Base-by-base conservation (phyloP, 2,888 invertebrate species). In the Drosophila paucipuncta region DNA sequence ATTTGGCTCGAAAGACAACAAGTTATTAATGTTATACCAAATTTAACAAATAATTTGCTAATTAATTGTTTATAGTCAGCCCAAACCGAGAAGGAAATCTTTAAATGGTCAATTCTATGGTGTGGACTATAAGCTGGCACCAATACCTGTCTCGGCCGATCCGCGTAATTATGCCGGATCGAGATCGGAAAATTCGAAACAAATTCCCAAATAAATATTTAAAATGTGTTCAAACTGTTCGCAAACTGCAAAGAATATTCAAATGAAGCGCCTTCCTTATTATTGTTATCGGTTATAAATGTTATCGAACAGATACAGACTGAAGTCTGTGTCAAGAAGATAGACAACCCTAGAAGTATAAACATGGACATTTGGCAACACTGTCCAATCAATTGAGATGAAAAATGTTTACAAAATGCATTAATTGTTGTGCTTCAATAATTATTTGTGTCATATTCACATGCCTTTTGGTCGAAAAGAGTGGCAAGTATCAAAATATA, bases 61-160 rank as follows among this genome's bases (percentile, higher is more conserved):
- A 54, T 73, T 22, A 13, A 11, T 6, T 2, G 37, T 33, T 43
- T 16, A 6, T 1, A 92, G 91, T 43, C 69, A 66, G 63, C 73
- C 71, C 0, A 73, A 63, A n/a, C 79, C 88, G 18, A 75, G 87
- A 52, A 76, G 86, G 25, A 89, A 83, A 64, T 80, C 80, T 18
- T 62, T 92, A 5, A 91, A 89, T 68, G 92, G 92, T 0, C 66
- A 89, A 33, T 91, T 91, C 41, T 92, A 91, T 74, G 87, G 91
- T 1, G 73, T 83, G 2, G 87, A 90, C 53, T 83, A 84, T 60
- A 91, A 91, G 59, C 67, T 91, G 22, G 91, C 88, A 2, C 92
- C 92, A 0, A 77, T 90, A 28, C 91, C 92, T 0, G 68, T 75
- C 11, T 41, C 58, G 22, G 73, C 61, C 2, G 88, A 84, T 75